Conservation (phyloP, 2,113 vertebrate species). For the Pelusios castaneus region DNA sequence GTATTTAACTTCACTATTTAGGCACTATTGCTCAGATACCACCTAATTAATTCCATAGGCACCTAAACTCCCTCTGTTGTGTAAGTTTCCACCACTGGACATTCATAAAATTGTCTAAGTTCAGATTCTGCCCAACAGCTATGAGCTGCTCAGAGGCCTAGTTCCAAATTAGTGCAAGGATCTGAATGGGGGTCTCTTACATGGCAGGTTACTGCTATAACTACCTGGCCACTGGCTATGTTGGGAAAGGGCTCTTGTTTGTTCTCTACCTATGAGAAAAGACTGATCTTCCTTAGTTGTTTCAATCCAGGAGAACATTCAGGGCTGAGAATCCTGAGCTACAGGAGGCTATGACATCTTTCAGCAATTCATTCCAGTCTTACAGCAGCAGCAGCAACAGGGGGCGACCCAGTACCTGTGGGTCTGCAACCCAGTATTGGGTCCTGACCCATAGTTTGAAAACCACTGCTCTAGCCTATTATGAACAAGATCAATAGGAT, state of each 20-base stretch:
- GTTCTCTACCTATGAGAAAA: not conserved
- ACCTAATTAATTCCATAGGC: not conserved
- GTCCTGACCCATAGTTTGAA: too few species aligned
- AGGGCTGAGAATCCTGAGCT: not conserved
- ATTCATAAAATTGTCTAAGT: not conserved
- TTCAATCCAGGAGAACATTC: not conserved
- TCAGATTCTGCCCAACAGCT: not conserved
- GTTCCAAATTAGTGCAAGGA: not conserved
- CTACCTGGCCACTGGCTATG: not conserved
- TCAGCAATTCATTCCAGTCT: too few species aligned
- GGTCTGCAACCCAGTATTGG: too few species aligned
- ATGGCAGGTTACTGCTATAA: not conserved
- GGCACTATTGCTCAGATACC: not conserved
- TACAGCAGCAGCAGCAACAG: too few species aligned
- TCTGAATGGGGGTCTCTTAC: not conserved
- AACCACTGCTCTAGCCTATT: not conserved
- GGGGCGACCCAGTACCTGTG: too few species aligned
- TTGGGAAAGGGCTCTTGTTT: not conserved
- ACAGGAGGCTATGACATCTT: not conserved
- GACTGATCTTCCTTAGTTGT: not conserved
- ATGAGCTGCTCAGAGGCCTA: not conserved
- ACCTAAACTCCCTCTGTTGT: not conserved
- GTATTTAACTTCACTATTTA: not conserved
- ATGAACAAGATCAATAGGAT: not conserved
- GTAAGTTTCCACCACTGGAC: not conserved